These are phyloP conservation scores for Prunella himalayana DNA, from an alignment of 2,113 vertebrate genomes.

Conservation along the genomic window DNA sequence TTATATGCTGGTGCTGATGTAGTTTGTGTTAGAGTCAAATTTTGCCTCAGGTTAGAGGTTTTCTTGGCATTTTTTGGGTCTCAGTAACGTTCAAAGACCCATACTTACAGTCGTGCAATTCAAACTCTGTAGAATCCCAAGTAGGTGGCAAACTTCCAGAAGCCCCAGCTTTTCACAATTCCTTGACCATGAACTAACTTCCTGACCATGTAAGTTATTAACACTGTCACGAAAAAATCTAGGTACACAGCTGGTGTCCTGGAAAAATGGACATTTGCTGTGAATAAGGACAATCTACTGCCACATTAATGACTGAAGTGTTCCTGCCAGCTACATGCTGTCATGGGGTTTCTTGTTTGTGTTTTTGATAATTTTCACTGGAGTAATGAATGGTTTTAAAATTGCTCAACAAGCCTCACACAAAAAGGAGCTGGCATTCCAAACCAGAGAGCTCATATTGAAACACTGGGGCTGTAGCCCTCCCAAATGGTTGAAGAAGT, in stretches of 20 bases:
- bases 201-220: conserved; percentile 57
- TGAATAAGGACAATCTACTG: conserved; percentile 34
- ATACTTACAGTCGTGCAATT: not conserved
- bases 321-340: conserved; percentile 45
- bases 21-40: not conserved
- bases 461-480: conserved; percentile 16
- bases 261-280: conserved; percentile 28
- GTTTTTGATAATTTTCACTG: conserved; percentile 52
- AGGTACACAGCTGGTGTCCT: conserved; percentile 49
- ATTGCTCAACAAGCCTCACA: conserved; percentile 13
- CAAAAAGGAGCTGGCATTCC: conserved; percentile 45
- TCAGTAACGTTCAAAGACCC: not conserved
- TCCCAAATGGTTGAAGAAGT: conserved; percentile 49
- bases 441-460: conserved; percentile 49
- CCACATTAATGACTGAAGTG: conserved; percentile 16
- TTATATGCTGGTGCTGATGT: not conserved
- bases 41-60: not conserved
- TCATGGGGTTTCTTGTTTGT: conserved; percentile 31
- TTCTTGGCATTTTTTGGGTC: not conserved
- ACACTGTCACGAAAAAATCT: conserved; percentile 16
- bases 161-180: conserved; percentile 49
- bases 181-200: conserved; percentile 61
- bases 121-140: conserved; percentile 21
- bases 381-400: conserved; percentile 31
- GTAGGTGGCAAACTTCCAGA: conserved; percentile 51